phyloP scores from a whole-genome alignment of 53 echinoderm and acorn worm genomes.

The Echinometra lucunter region DNA sequence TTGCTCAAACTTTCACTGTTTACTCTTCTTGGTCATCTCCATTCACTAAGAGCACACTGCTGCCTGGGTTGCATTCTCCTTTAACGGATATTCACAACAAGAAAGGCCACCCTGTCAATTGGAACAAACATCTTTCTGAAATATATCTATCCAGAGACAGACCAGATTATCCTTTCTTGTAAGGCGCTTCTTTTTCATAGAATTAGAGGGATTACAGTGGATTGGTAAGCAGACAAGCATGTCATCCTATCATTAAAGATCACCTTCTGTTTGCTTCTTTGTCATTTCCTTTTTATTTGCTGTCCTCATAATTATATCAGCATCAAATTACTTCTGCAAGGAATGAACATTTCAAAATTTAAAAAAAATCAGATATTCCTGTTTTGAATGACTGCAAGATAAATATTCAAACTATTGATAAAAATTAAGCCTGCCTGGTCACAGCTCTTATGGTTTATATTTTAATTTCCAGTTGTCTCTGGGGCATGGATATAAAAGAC shows the following conservation, averaged over 20 bases:
- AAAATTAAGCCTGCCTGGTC: not conserved
- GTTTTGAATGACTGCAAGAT: not conserved
- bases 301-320: not conserved
- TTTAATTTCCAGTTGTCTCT: not conserved
- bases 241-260: constrained; percentile 22
- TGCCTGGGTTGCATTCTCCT: no score
- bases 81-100: not conserved
- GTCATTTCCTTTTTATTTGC: not conserved
- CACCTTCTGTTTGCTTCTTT: not conserved
- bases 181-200: constrained; percentile 11
- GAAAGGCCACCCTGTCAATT: constrained; percentile 14
- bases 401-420: not conserved
- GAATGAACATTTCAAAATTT: not conserved
- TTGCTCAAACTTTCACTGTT: no score
- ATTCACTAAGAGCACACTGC: no score
- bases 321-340: not conserved
- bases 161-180: constrained; percentile 37
- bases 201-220: constrained; percentile 26
- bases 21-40: no score
- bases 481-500: not conserved
- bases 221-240: constrained; percentile 3
- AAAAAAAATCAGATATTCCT: not conserved
- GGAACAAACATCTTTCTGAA: not conserved
- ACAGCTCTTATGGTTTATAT: no score
- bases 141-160: constrained; percentile 13